Evolutionary conservation across 2,888 invertebrate genomes (phyloP).

Genomic region (Acholoe squamosa): DNA sequence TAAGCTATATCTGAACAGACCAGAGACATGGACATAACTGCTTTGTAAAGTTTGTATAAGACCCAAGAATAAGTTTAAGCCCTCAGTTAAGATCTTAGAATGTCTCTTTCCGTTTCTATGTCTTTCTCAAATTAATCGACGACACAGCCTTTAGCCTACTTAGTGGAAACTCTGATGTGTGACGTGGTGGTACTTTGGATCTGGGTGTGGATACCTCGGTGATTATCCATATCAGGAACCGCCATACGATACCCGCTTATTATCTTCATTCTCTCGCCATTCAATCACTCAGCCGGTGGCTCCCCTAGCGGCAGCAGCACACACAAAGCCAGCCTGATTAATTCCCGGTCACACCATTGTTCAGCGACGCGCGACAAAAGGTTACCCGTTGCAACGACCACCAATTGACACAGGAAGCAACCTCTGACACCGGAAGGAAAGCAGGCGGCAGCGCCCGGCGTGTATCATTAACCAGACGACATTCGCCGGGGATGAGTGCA

Average conservation of each 20-base stretch:
- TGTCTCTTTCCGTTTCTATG: too few relatives aligned
- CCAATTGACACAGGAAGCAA: slow-evolving; percentile 59
- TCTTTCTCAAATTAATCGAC: too few relatives aligned
- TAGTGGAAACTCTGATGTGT: not conserved
- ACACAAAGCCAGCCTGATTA: slow-evolving; percentile 45
- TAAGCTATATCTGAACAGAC: too few relatives aligned
- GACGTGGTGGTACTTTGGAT: not conserved
- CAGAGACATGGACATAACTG: too few relatives aligned
- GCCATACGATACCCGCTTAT: slow-evolving; percentile 47
- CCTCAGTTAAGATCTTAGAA: too few relatives aligned
- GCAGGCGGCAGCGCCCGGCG: not conserved
- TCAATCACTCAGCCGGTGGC: not conserved
- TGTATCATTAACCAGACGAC: slow-evolving; percentile 57
- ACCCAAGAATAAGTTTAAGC: too few relatives aligned
- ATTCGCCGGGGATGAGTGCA: slow-evolving; percentile 25
- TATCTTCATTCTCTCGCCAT: not conserved
- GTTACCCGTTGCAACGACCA: slow-evolving; percentile 49
- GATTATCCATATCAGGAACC: not conserved
- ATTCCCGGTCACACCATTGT: slow-evolving; percentile 57
- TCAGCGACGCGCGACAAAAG: slow-evolving; percentile 41
- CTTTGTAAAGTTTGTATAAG: too few relatives aligned
- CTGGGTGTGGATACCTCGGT: not conserved
- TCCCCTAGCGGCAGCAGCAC: not conserved
- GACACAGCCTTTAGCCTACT: not conserved
- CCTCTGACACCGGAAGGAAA: slow-evolving; percentile 56